phyloP scores from a whole-genome alignment of 2,888 invertebrate genomes.

The Eremobia ochroleuca region DNA sequence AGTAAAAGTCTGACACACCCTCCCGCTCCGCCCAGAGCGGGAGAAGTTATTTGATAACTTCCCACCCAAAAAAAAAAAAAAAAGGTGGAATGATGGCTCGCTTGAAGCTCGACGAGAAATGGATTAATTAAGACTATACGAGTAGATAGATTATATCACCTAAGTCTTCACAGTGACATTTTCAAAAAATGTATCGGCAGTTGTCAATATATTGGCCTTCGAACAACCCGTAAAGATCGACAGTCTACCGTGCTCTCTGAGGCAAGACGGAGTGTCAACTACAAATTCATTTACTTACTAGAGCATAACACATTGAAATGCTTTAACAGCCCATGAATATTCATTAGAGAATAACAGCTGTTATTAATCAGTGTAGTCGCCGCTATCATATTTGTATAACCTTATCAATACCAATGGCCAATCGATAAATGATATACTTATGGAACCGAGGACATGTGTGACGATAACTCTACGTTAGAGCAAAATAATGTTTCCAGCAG shows the following conservation, averaged over 20 bases:
- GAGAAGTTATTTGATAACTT: no score
- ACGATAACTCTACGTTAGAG: neutral
- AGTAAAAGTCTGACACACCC: no score
- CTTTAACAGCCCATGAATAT: neutral
- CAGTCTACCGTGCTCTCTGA: neutral
- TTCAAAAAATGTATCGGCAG: neutral
- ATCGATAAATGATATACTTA: conserved; percentile 7
- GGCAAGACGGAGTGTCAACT: neutral
- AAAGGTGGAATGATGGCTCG: no score
- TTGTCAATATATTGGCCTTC: neutral
- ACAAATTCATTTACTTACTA: neutral
- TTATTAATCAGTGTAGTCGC: neutral
- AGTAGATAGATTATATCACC: no score
- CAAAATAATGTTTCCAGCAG: neutral
- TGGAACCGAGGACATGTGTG: neutral
- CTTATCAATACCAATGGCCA: conserved; percentile 30
- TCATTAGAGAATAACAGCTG: neutral
- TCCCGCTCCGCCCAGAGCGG: no score
- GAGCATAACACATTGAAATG: neutral
- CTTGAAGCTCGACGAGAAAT: no score
- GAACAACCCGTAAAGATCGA: neutral
- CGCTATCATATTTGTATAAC: conserved; percentile 7
- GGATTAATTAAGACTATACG: no score
- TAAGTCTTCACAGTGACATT: neutral
- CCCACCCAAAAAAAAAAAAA: no score